phyloP scores from a whole-genome alignment of 2,888 invertebrate genomes.

The Chironomus riparius region DNA sequence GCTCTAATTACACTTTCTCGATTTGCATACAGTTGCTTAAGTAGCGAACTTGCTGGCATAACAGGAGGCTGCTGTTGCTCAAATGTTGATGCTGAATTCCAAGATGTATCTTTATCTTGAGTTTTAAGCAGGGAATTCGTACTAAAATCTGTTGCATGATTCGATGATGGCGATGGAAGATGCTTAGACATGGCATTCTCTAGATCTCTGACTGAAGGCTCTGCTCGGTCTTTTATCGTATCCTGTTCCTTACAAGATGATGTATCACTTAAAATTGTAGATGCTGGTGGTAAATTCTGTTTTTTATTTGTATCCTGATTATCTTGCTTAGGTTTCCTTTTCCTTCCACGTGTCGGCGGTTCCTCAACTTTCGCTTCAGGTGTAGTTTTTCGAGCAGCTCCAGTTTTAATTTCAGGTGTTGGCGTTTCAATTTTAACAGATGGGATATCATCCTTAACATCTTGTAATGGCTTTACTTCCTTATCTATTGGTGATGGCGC shows the following conservation, averaged over 20 bases:
- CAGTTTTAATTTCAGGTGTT: neutral
- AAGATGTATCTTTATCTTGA: slow-evolving; percentile 49
- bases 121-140: slow-evolving; percentile 76
- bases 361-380: neutral
- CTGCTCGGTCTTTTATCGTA: slow-evolving; percentile 29
- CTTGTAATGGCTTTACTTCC: neutral
- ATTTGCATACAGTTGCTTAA: slow-evolving; percentile 84
- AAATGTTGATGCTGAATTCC: slow-evolving; percentile 52
- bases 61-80: slow-evolving; percentile 47
- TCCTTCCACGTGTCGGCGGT: slow-evolving; percentile 41
- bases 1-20: slow-evolving; percentile 92
- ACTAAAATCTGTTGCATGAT: slow-evolving; percentile 75
- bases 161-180: slow-evolving; percentile 52
- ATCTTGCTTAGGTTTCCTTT: slow-evolving; percentile 45
- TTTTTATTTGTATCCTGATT: slow-evolving; percentile 41
- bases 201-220: slow-evolving; percentile 70
- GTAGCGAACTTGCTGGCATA: slow-evolving; percentile 79
- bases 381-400: neutral
- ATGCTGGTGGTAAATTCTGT: slow-evolving; percentile 40
- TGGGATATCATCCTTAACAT: neutral
- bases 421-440: neutral
- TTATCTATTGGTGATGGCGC: slow-evolving; percentile 6
- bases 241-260: slow-evolving; percentile 21
- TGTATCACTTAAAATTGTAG: neutral
- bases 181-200: slow-evolving; percentile 97